Base-by-base conservation (phyloP, 2,113 vertebrate genomes). In the Thalassarche chlororhynchos region DNA sequence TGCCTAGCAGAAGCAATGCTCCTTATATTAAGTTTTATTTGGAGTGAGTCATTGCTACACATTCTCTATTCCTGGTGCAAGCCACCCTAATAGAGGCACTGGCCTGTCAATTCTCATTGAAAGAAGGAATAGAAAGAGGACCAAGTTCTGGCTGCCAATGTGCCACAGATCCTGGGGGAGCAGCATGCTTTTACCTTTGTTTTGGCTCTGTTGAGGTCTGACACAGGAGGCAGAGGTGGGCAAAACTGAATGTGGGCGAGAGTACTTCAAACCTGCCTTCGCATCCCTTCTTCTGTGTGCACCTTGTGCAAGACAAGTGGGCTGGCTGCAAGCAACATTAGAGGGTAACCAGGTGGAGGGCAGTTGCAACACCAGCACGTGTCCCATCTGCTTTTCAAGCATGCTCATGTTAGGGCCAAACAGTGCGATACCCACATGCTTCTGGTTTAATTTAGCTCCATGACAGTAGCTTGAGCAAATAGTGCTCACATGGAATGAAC, bases 1-100 rank as follows among this genome's bases (percentile, higher is more conserved):
- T 96, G 94, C 81, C 74, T 95, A 88, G 81, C 84, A 96, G 87
- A 92, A 86, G n/a, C 83, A 93, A 78, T 42, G n/a, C 46, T 96
- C 81, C 75, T 96, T 96, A 66, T 64, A 92, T 77, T 54, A 95
- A 89, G 46, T 96, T 93, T 95, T 89, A 61, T 93, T 87, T 89
- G 40, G 46, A 89, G 78, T 60, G 81, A 89, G 61, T 84, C 25
- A 70, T 49, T 91, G 91, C 68, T 90, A 69, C 17, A 17, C 5
- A 2, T 76, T 85, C 64, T 71, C 49, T 47, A 10, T 90, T 75
- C 34, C 72, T 84, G 40, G 60, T 82, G 70, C 54, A 94, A 95
- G 52, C 49, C 2, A 29, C 46, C 9, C 10, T 61, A 28, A 18
- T 20, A 38, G 88, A 88, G 38, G 14, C 46, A 9, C 20, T 57